Evolutionary conservation across 1,140 invertebrate species (phyloP).

Genomic region (Battus philenor): DNA sequence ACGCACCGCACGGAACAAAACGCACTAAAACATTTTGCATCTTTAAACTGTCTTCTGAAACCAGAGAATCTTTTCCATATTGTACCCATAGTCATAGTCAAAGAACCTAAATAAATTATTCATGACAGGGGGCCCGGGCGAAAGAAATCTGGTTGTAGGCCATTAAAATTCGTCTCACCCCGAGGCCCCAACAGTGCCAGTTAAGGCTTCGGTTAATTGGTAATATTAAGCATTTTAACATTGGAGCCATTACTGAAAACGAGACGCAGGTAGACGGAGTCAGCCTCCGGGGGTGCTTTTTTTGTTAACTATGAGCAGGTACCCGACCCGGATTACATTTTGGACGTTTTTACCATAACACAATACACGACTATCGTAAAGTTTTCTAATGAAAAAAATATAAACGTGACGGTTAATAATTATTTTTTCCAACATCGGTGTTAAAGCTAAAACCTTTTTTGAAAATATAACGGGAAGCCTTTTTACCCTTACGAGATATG

Average conservation of each 20-base stretch:
- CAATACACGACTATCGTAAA: constrained; percentile 21
- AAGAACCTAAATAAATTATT: constrained; percentile 53
- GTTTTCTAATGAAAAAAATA: constrained; percentile 13
- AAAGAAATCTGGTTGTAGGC: constrained; percentile 30
- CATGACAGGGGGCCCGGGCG: constrained; percentile 34
- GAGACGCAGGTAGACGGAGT: constrained; percentile 60
- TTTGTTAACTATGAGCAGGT: constrained; percentile 58
- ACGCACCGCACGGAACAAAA: constrained; percentile 56
- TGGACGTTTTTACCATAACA: constrained; percentile 39
- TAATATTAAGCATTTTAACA: constrained; percentile 59
- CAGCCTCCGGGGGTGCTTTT: constrained; percentile 44
- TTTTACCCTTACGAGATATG: too few relatives aligned
- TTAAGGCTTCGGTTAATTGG: constrained; percentile 60
- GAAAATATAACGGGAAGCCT: too few relatives aligned
- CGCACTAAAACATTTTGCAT: constrained; percentile 43
- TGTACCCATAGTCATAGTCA: constrained; percentile 24
- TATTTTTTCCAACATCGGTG: constrained; percentile 10
- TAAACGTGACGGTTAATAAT: constrained; percentile 9
- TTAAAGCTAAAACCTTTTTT: neutral
- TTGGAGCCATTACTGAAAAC: constrained; percentile 48
- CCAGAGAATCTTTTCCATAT: constrained; percentile 23
- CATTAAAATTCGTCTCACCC: constrained; percentile 62
- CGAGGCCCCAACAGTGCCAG: constrained; percentile 42
- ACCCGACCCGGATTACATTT: constrained; percentile 46
- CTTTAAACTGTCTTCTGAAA: constrained; percentile 32